Evolutionary conservation across 1,140 invertebrate species (phyloP), one percentile per base, ranked within the genome.

Genomic region (Drosophila parabipectinata): DNA sequence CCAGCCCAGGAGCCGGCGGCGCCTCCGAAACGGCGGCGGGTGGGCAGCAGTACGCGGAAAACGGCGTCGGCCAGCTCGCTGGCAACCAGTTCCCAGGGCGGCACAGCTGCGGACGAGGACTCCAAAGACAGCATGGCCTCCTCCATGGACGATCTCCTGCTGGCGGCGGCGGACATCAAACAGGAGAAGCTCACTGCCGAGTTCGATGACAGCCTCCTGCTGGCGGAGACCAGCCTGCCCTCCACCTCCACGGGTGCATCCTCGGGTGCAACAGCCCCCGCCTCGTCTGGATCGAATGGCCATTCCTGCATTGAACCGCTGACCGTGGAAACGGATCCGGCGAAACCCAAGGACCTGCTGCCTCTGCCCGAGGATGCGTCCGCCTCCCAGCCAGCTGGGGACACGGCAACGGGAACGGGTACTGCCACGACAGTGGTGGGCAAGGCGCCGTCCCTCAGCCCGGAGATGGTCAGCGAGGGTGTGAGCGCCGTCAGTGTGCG

Each of bases 111-210:
- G 18, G 90, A 91, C 30, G 90, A 91, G 73, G 90, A 91, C 50
- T 90, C 85, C 4, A 91, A 91, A 66, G 90, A 91, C 8, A 91
- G 90, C 47, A 64, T 90, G 58, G 84, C 90, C 18, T 91, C 90
- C 7, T 76, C 85, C 6, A 90, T 91, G 57, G 90, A 91, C 48
- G 90, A 91, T 21, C 47, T 81, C 41, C 47, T 88, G 12, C 51
- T 89, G 62, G 72, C 84, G 6, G 54, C 66, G 6, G 57, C 67
- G 0, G 83, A 85, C 24, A 90, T 90, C 6, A 91, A 91, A 54
- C 58, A 73, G 53, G 90, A 91, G 53, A 91, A 89, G 37, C 28
- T 85, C 1, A 63, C 55, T 3, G 52, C 72, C 4, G 90, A 90
- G 18, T 76, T 73, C 39, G 84, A 85, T 0, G 84, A 89, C 24